Base-by-base conservation (phyloP, 2,888 invertebrate genomes). In the Balanococcus diminutus region DNA sequence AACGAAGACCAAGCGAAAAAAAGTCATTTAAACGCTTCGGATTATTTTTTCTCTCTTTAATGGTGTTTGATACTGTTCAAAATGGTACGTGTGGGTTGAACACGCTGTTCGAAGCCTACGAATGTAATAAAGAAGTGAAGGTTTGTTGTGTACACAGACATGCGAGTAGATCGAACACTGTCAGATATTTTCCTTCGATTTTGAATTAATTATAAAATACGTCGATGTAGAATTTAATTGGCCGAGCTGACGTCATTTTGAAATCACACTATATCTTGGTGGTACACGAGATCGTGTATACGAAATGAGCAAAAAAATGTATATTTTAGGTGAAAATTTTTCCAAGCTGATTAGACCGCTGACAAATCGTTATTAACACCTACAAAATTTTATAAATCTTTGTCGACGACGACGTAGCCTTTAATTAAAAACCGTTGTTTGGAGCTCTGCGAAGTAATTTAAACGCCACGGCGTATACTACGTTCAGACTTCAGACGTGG, bases 51-150 rank as follows among this genome's bases (percentile, higher is more conserved):
- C 28, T 25, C 75, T 22, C 6, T 28, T 28, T 25, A 67, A 67
- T 28, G 14, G 75, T 75, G 32, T 75, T 75, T 22, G 75, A 75
- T 75, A 75, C 36, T 75, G 75, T 75, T 75, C 75, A 28, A 75
- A 75, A 75, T 75, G 28, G 11, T 67, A 67, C 16, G 75, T 75
- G 75, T 75, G 75, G 75, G 75, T 75, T 75, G 75, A 75, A 75
- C 75, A 75, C 32, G 75, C 75, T 75, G 75, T 75, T 75, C 75
- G 32, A 75, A 25, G 75, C 75, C 36, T 75, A 75, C 75, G 75
- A 75, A 75, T 32, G 75, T 75, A 32, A 75, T 32, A 75, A 75
- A 75, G 61, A 51, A 51, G 51, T 51, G 51, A 51, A 51, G 51
- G 51, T 51, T 51, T 19, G 51, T 51, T 51, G 19, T 51, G 51